Evolutionary conservation across 2,113 vertebrate genomes (phyloP), one percentile per base, ranked within the genome.

Genomic region (Sylvietta virens): DNA sequence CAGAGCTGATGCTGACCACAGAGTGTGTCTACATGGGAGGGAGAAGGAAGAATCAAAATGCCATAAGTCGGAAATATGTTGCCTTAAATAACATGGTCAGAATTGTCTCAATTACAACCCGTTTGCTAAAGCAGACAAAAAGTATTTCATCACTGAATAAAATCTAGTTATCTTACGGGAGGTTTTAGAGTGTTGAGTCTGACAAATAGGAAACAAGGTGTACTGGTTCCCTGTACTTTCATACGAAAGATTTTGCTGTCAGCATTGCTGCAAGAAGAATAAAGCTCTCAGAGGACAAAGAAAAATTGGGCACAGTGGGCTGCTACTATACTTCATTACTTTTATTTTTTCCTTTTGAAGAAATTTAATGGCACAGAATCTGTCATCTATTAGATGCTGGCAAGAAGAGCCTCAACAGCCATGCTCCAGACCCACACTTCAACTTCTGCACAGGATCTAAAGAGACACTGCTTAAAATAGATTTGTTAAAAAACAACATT

Each of bases 381-480:
- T 83, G 44, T 73, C 71, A 93, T 56, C 76, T 83, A 62, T 56
- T n/a, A 71, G 76, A 71, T 74, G 69, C 72, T 94, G 94, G 88
- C 93, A 95, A 83, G 65, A 83, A 71, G 51, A 93, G 80, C 67
- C 51, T 64, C 88, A 74, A 60, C 47, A 86, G 76, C 48, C 79
- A 67, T 17, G 48, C 82, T 92, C 69, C 69, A 97, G 93, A 91
- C 31, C 23, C 64, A 88, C 40, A 81, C 28, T 74, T 70, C 82
- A 90, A 81, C 48, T 70, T 64, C 71, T 93, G 74, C 84, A 86
- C 37, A 81, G 88, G 76, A 92, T 88, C 88, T 92, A 40, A 90
- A 78, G 76, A 84, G 88, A 88, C 39, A 50, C 24, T 56, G 42
- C 85, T 94, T 90, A 88, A 90, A 92, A 92, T 1, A 90, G 71